Percentiles rank a stretch among this genome's conserved stretches.
Conservation (phyloP, 2,888 invertebrate genomes). For the Amphipoea oculea region DNA sequence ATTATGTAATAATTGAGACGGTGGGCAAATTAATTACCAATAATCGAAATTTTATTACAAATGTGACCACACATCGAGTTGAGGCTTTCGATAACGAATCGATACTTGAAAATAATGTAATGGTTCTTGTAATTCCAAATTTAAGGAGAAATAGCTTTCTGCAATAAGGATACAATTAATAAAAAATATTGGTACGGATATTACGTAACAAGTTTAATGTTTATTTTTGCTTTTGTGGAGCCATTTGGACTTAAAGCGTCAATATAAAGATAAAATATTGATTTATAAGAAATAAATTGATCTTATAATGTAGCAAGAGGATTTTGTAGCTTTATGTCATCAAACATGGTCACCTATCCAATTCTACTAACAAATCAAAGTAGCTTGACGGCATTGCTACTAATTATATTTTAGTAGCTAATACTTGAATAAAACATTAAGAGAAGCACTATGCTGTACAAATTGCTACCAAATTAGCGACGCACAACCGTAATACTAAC, state of each 20-base stretch:
- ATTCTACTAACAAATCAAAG: neutral
- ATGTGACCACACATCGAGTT: slow-evolving; percentile 37
- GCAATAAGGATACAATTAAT: slow-evolving; percentile 26
- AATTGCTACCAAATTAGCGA: neutral
- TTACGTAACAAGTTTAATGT: slow-evolving; percentile 11
- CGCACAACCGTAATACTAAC: no score
- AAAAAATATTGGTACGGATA: slow-evolving; percentile 16
- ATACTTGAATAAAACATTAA: neutral
- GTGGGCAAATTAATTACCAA: slow-evolving; percentile 19
- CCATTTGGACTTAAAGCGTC: neutral
- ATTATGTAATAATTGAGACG: slow-evolving; percentile 35
- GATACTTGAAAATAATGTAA: slow-evolving; percentile 16
- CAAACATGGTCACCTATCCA: neutral
- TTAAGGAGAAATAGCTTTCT: slow-evolving; percentile 23
- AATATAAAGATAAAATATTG: neutral
- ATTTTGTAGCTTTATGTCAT: neutral
- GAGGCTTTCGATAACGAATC: slow-evolving; percentile 16
- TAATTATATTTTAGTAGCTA: neutral
- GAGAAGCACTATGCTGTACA: neutral
- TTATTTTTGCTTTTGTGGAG: neutral
- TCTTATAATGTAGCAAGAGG: neutral
- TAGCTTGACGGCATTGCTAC: neutral
- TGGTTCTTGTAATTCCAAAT: slow-evolving; percentile 9
- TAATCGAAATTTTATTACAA: slow-evolving; percentile 32
- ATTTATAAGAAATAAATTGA: neutral